Evolutionary conservation across 2,888 invertebrate species (phyloP).

Genomic region (Theretra japonica): DNA sequence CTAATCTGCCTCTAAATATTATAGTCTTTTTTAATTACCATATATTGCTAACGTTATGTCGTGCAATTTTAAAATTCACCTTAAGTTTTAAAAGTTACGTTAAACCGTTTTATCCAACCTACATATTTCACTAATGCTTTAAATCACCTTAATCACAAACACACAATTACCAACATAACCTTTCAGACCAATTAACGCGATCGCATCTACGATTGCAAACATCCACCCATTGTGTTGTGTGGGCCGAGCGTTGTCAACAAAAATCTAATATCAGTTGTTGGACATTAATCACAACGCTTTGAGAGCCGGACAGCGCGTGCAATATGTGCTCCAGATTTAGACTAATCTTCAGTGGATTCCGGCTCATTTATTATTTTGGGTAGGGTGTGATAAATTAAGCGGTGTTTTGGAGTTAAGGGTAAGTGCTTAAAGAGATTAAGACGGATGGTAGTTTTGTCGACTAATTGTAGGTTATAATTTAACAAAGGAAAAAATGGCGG

Average conservation of each 20-base stretch:
- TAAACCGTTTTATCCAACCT: too few relatives aligned
- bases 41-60: too few relatives aligned
- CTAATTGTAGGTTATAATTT: too few relatives aligned
- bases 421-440: too few relatives aligned
- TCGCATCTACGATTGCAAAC: background rate
- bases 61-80: too few relatives aligned
- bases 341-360: background rate
- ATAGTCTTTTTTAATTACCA: too few relatives aligned
- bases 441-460: background rate
- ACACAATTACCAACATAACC: background rate
- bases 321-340: slow-evolving; percentile 20
- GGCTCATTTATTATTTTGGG: background rate
- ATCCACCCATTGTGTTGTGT: background rate
- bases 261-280: slow-evolving; percentile 5
- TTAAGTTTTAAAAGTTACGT: too few relatives aligned
- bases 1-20: too few relatives aligned
- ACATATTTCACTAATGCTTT: too few relatives aligned
- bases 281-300: slow-evolving; percentile 12
- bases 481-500: too few relatives aligned
- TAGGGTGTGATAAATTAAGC: background rate
- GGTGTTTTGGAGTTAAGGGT: background rate
- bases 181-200: background rate
- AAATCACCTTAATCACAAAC: too few relatives aligned
- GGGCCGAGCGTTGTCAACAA: slow-evolving; percentile 8
- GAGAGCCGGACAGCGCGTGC: background rate